These are phyloP conservation scores for Pseudanteris insignis DNA, from an alignment of 2,888 invertebrate species.

Conservation along the genomic window DNA sequence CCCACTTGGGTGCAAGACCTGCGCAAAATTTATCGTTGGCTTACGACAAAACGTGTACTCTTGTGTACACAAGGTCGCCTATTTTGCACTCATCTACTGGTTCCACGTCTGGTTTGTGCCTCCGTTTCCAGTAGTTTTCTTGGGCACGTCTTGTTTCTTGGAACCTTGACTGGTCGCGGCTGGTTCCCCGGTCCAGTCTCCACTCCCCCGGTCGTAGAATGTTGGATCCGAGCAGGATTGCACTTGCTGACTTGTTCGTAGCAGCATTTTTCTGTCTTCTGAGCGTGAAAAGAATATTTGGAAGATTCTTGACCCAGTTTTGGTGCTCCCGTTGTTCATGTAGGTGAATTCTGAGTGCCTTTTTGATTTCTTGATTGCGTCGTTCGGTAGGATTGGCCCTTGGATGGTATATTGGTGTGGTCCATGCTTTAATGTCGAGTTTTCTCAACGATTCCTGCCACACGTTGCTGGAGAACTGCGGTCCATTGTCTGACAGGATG, in stretches of 20 bases:
- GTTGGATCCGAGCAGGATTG: slow-evolving; percentile 1
- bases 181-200: neutral
- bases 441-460: neutral
- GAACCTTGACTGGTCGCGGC: neutral
- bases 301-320: neutral
- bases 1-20: neutral
- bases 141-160: neutral
- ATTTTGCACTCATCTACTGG: neutral
- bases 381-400: slow-evolving; percentile 26
- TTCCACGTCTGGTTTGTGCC: neutral
- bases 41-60: neutral
- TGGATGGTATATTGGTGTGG: slow-evolving; percentile 1
- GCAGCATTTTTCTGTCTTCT: slow-evolving; percentile 6
- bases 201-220: slow-evolving; percentile 12
- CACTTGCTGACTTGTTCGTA: slow-evolving; percentile 1
- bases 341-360: slow-evolving; percentile 15
- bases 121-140: too few species aligned
- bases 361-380: slow-evolving; percentile 36
- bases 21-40: neutral
- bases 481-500: too few species aligned
- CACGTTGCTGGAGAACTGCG: neutral
- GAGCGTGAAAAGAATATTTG: neutral
- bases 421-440: neutral
- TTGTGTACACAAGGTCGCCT: neutral
- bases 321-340: neutral